Percentiles rank a stretch among this genome's conserved stretches.
These are phyloP conservation scores for Metacarcinus magister DNA, from an alignment of 2,888 invertebrate genomes.

Conservation along the genomic window DNA sequence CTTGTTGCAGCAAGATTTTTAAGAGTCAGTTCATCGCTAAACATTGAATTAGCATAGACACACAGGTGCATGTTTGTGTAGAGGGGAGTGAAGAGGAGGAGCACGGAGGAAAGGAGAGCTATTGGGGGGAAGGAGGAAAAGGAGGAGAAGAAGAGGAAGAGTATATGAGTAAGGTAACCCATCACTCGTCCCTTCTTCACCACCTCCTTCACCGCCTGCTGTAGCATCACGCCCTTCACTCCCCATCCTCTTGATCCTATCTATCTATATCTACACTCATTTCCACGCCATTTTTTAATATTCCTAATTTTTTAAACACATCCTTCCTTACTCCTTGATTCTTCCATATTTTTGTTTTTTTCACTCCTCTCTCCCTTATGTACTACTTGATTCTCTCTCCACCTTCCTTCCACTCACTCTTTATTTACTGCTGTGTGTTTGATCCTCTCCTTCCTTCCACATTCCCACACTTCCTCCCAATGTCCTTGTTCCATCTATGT, in stretches of 20 bases:
- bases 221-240: neutral
- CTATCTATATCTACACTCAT: no score
- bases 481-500: no score
- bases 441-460: no score
- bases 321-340: no score
- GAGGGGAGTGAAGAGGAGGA: conserved; percentile 50
- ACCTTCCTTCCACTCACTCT: no score
- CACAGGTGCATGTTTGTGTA: conserved; percentile 60
- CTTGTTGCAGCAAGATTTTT: conserved; percentile 48
- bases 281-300: no score
- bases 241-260: no score
- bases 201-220: neutral
- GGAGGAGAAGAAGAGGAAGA: neutral
- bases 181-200: neutral
- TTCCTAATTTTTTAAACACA: no score
- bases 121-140: neutral
- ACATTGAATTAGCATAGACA: conserved; percentile 71
- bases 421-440: no score
- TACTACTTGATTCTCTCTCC: neutral
- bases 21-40: conserved; percentile 60
- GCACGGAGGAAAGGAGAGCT: neutral
- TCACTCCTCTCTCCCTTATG: neutral
- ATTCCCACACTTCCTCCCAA: no score
- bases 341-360: no score
- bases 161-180: neutral